phyloP scores from a whole-genome alignment of 2,888 invertebrate species.

The Mesochorus sp. region DNA sequence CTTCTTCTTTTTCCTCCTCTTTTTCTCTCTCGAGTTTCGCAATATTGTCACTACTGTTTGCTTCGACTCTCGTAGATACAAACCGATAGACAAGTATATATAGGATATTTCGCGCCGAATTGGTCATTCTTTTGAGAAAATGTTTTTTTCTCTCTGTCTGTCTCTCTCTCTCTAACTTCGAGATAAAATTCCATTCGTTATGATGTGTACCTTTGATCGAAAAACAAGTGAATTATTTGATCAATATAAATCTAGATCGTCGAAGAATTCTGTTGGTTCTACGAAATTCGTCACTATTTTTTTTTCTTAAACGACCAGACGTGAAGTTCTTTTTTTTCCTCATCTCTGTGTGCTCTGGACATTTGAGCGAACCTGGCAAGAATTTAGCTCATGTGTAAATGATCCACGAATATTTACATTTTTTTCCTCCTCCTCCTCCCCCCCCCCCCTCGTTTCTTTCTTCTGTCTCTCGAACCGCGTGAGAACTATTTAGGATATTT shows the following conservation, averaged over 20 bases:
- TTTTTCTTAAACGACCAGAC: background rate
- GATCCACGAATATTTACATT: slow-evolving; percentile 8
- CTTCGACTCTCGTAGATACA: background rate
- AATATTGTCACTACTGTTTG: slow-evolving; percentile 10
- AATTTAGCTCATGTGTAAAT: slow-evolving; percentile 48
- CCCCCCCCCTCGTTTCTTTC: too few relatives aligned
- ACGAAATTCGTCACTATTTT: slow-evolving; percentile 10
- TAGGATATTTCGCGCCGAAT: slow-evolving; percentile 2
- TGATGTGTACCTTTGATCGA: too few relatives aligned
- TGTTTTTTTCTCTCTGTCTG: too few relatives aligned
- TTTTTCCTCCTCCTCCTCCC: background rate
- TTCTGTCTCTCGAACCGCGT: slow-evolving; percentile 6
- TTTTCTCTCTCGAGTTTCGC: slow-evolving; percentile 5
- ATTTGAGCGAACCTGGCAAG: slow-evolving; percentile 51
- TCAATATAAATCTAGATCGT: background rate
- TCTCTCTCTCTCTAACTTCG: too few relatives aligned
- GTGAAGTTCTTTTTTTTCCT: background rate
- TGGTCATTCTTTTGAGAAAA: background rate
- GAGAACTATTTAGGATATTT: slow-evolving; percentile 31
- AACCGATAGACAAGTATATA: slow-evolving; percentile 4
- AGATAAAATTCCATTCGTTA: too few relatives aligned
- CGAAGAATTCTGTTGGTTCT: background rate
- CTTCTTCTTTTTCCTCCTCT: background rate
- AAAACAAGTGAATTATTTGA: too few relatives aligned
- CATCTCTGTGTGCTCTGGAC: slow-evolving; percentile 46